Evolutionary conservation across 2,888 invertebrate genomes (phyloP), one percentile per base, ranked within the genome.

Genomic region (Agonopterix alstromeriana): DNA sequence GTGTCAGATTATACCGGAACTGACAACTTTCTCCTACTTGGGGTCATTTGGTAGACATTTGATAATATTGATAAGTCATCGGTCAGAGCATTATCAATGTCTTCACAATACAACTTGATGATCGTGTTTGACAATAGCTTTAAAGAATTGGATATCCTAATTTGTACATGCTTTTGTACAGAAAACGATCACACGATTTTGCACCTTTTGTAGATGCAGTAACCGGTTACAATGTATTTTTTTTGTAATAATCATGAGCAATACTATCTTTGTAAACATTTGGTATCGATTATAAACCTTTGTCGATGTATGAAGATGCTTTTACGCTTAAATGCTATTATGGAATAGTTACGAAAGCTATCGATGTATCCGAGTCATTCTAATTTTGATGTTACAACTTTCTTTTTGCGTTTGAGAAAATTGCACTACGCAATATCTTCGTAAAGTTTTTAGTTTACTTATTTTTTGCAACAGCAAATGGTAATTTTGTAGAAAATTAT

Each of bases 1-100:
- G 74, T 81, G 81, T 82, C 80, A 77, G 77, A 76, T 82, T 73
- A 65, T 82, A 61, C 87, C 86, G 86, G 87, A 87, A 80, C 83
- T 85, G 57, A 53, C 67, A 59, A 78, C 86, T 87, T 86, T 86
- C 86, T 75, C 87, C 70, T 49, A 53, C 54, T 48, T 56, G 53
- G 63, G 80, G 84, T 80, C 78, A 75, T 59, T n/a, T 70, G 62
- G 58, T 57, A 53, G 68, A 67, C 7, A 27, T 27, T 27, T 27
- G 27, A 27, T 27, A 27, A 27, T 61, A 71, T 73, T 74, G 75
- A 73, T 73, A 72, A 69, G 63, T 67, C 65, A 60, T 65, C 38
- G 38, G 63, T 67, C 65, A 60, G 63, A 9, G 38, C 38, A 51
- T 56, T 63, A 69, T 70, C 68, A 65, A 36, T 38, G 38, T n/a